Base-by-base conservation (phyloP, 2,888 invertebrate genomes). In the Pandemis heparana region DNA sequence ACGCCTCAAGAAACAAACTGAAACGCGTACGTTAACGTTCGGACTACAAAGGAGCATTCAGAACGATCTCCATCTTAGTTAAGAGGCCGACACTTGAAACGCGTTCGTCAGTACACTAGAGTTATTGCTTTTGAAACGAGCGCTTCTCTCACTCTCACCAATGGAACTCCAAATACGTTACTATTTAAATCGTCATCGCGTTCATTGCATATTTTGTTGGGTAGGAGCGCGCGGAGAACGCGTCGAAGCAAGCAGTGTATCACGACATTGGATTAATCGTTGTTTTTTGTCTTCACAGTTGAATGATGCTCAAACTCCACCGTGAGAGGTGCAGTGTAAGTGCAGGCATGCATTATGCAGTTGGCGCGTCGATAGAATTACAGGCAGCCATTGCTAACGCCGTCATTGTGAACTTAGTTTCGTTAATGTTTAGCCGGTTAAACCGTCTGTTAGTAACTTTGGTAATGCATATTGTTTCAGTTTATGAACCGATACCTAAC, bases 61-160 rank as follows among this genome's bases (percentile, higher is more conserved):
- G 87, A 89, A 85, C 85, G 87, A 89, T 89, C 82, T 85, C 79
- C 81, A 80, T 84, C 87, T 87, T 87, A 89, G 87, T 88, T 85
- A 87, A 89, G 89, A 83, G 87, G 87, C 83, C 81, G 87, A 85
- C 89, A 87, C 91, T 90, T 81, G 84, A 87, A 88, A 84, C 86
- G 89, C 90, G 89, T 88, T 87, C 90, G 88, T 91, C 92, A 90
- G 90, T 87, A 87, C 89, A 88, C 90, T 92, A 85, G 83, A 89
- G 90, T 87, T 89, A 88, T 82, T 83, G 80, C 89, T 89, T 87
- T 88, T 82, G 85, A 84, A 89, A 89, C 87, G 87, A 87, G 85
- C 85, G 83, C 84, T 83, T 85, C 86, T 84, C 81, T 82, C 78
- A 69, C 78, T 84, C 59, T n/a, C 78, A 88, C 83, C 76, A 78